Base-by-base conservation (phyloP, 2,888 invertebrate genomes). In the Nycteola revayana region DNA sequence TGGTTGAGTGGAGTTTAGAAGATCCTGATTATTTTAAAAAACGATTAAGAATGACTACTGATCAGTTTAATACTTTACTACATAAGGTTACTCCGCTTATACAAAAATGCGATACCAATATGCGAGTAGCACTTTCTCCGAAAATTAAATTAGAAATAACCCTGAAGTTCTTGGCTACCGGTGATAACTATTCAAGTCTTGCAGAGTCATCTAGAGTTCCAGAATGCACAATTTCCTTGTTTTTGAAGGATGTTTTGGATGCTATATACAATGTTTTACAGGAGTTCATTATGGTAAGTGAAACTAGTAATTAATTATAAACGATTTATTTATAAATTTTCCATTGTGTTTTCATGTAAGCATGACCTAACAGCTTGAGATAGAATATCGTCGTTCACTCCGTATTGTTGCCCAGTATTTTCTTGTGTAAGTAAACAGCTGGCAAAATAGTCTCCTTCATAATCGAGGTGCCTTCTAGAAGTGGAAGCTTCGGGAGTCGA, bases 381-480 rank as follows among this genome's bases (percentile, higher is more conserved):
- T 57, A 60, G 48, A 59, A 62, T 60, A 58, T 60, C 51, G 51
- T 61, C 53, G 53, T 61, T 60, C 50, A 54, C 56, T 58, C 0
- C 60, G 51, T 57, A 60, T 55, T 59, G 51, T 62, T 58, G 55
- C 46, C 55, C 50, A 62, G 60, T 63, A 62, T 62, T 61, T 64
- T 57, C 55, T 64, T 61, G 57, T 57, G 55, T 56, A n/a, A n/a
- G n/a, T 54, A 58, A 54, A 58, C 57, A 60, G 58, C 59, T 58
- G 63, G 63, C 56, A 65, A 60, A 65, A 60, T 62, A 61, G 56
- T 65, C 60, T 61, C 55, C 60, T 65, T 60, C 59, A 56, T 60
- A 63, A 7, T 63, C 54, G 62, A 62, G 44, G 56, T 61, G 56
- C 42, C 49, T 59, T 57, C 55, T 11, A 45, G 58, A 58, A 61